phyloP scores from a whole-genome alignment of 2,888 invertebrate genomes.

The Blastobasis adustella region DNA sequence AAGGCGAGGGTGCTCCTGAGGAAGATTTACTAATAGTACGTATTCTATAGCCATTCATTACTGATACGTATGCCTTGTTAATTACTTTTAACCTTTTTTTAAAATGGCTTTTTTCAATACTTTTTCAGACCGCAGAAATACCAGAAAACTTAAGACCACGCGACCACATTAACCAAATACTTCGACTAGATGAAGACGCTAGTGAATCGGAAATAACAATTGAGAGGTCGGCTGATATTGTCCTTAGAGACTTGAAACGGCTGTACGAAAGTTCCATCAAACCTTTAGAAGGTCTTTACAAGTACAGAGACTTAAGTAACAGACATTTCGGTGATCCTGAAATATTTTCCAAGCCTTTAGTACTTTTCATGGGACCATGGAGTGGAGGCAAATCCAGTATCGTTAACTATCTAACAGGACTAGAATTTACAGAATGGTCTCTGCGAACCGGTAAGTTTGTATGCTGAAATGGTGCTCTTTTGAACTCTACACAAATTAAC shows the following conservation, averaged over 20 bases:
- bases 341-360: conserved; percentile 94
- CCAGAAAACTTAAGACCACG: conserved; percentile 86
- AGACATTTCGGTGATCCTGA: conserved; percentile 95
- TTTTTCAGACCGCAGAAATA: conserved; percentile 80
- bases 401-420: conserved; percentile 92
- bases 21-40: conserved; percentile 78
- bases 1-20: conserved; percentile 74
- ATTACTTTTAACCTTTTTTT: neutral
- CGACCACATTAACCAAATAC: conserved; percentile 85
- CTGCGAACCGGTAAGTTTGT: conserved; percentile 84
- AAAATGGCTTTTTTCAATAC: neutral
- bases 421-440: conserved; percentile 88
- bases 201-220: conserved; percentile 81
- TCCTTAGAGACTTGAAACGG: conserved; percentile 88
- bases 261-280: conserved; percentile 91
- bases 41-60: conserved; percentile 3
- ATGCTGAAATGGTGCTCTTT: neutral
- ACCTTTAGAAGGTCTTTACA: conserved; percentile 92
- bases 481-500: neutral
- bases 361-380: conserved; percentile 97
- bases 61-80: neutral
- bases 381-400: conserved; percentile 97
- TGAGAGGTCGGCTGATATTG: conserved; percentile 83
- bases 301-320: conserved; percentile 93
- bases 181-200: conserved; percentile 86